Base-by-base conservation (phyloP, 1,140 invertebrate genomes). In the Drosophila arawakana region DNA sequence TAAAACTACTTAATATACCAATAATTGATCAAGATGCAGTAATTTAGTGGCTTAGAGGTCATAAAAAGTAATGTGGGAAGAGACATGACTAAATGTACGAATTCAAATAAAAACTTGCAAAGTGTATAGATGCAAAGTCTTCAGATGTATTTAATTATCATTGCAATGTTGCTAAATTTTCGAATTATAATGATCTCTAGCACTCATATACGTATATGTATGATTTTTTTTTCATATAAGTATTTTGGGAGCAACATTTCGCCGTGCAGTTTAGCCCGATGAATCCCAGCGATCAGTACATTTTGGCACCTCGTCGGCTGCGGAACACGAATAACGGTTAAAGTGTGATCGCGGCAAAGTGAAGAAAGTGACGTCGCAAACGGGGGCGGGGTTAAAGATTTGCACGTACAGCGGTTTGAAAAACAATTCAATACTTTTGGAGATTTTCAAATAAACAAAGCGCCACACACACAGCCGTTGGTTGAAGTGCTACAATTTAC, bases 371-470 rank as follows among this genome's bases (percentile, higher is more conserved):
- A 39, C 46, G 41, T 10, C 44, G 37, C 4, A 10, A 9, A 11
- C 7, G 50, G 8, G 43, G 49, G 69, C 25, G 61, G 43, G 43
- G 49, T 35, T 50, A 57, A 78, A 55, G 84, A 81, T 79, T 90
- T 66, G 78, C 84, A 84, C 62, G 54, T 58, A 83, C 55, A 70
- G 60, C 54, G 68, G 71, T 78, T 73, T 61, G 68, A 50, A 70
- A 80, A 76, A 72, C 62, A 71, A 69, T 72, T 71, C 78, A 73
- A 82, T 77, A 80, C 25, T 83, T 80, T 81, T 68, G 49, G 60
- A 75, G 72, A 75, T 78, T 59, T 73, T 39, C 58, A 89, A 89
- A 84, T 90, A 90, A 90, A 89, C 85, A 89, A 69, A 74, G 18
- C 47, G 44, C 60, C 30, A 37, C 13, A 47, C 13, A 47, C 37